Base-by-base conservation (phyloP, 2,113 vertebrate species). In the Gymnogyps californianus region DNA sequence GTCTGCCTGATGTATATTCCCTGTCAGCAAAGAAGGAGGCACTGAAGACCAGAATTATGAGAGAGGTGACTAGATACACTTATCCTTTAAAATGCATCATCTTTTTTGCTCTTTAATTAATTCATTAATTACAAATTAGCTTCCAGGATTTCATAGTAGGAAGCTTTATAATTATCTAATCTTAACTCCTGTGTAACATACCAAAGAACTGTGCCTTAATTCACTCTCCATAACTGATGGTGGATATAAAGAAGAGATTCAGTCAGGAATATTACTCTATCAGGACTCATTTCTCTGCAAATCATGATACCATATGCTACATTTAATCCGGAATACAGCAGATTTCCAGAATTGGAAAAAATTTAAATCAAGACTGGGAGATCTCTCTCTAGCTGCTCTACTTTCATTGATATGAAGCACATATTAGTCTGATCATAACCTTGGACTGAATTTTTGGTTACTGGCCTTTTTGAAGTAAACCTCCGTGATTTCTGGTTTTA, bases 121-220 rank as follows among this genome's bases (percentile, higher is more conserved):
- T 91, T 94, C 22, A 89, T 95, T 97, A 89, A 93, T 89, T 91
- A 94, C 69, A 89, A 87, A 94, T 89, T 93, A 93, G 57, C 57
- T 93, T 52, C 58, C 44, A 65, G 67, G 36, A 74, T 91, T 95
- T 95, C 94, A 75, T 84, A 89, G 52, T 40, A 91, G 69, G 72
- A 87, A 93, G 69, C n/a, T 84, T 81, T 54, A 89, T 61, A 81
- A 87, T 93, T 54, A 91, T 82, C 90, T 92, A 83, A 85, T 85
- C 92, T 90, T 72, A 80, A 77, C 36, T 90, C 58, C 76, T 57
- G 52, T 74, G 62, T 77, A 83, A 49, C 13, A 2, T 40, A 86
- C 66, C 62, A 62, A 92, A 88, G 88, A 93, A 65, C 6, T 61
- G 70, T 74, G 75, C 42, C 62, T 79, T 79, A 69, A 90, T 86